Base-by-base conservation (phyloP, 2,888 invertebrate species). In the Rosalia funebris region DNA sequence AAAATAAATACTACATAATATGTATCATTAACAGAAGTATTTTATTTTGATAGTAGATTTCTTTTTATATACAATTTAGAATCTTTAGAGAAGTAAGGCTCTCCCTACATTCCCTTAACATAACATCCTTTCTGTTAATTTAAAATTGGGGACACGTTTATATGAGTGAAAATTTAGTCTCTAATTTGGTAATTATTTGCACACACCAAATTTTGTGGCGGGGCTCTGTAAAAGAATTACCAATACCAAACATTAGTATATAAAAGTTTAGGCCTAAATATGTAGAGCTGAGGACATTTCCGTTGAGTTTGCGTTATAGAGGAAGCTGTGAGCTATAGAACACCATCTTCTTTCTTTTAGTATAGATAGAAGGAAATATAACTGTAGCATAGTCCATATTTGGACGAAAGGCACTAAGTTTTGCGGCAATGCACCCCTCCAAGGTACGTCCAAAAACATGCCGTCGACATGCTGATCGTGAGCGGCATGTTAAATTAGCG, bases 371-470 rank as follows among this genome's bases (percentile, higher is more conserved):
- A 25, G 42, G 45, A 57, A 10, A 48, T 36, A 31, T 58, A 56
- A 61, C 64, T 70, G 25, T 77, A 76, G 73, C 62, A 68, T 76
- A 77, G 75, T 74, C 73, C 73, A 69, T 67, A 65, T 62, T 69
- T 72, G 73, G 72, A 72, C 69, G 31, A 69, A 75, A 72, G 79
- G 81, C 81, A 81, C 81, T 80, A 79, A 79, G 71, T 76, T 76
- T 69, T 67, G 79, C 78, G 75, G 80, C 80, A 80, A 79, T 79
- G 81, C 81, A 81, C 82, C 81, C 80, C 79, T 80, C 79, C 80
- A 74, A 71, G 76, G 79, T 78, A 80, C 81, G 81, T 81, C 81
- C 81, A 81, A 71, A 63, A 59, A 71, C 68, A 63, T 61, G 63
- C 62, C 66, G 57, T 65, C 58, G 47, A 68, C 48, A 56, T 16